Evolutionary conservation across 1,140 invertebrate species (phyloP), one percentile per base, ranked within the genome.

Genomic region (Hypsibius dujardini): DNA sequence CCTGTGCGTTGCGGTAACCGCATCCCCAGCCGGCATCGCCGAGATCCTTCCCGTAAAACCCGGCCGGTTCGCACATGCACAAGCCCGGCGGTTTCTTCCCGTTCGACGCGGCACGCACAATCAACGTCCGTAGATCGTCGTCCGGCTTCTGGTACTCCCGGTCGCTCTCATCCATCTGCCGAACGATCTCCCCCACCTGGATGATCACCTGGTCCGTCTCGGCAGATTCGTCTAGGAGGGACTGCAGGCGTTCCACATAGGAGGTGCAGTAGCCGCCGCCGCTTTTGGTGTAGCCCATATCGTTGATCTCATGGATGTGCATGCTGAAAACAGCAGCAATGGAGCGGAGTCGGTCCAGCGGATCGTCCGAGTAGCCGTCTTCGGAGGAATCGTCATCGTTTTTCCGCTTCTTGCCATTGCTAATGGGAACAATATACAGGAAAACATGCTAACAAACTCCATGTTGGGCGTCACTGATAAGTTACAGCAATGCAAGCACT

Each of bases 1-100:
- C 62, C 62, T 67, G 62, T 7, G 62, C 42, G 42, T 67, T 67
- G 3, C 62, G 62, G 62, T 67, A 67, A 42, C 62, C 62, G 45
- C 62, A 67, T 67, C 62, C 62, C 62, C 62, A 67, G 7, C 62
- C 62, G 45, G 7, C 7, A 67, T 67, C 62, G 12, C 62, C 62
- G 12, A 67, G 62, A 67, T 67, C 62, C 42, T 67, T 67, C 12
- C 62, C 62, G 42, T 67, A 67, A 42, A 67, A 67, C 42, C 42
- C 62, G 7, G 3, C 42, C 3, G 12, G 45, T 3, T 42, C 45
- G 3, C 7, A 7, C 7, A 67, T 7, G 12, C 7, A 42, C 62
- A 67, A 42, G 62, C 3, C 45, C 7, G 62, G 62, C 62, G 42
- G 3, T 67, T 7, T 42, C 42, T 67, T 67, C 12, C 7, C 62